These are phyloP conservation scores for Hypomesus transpacificus DNA, from an alignment of 2,113 vertebrate species.

Conservation along the genomic window DNA sequence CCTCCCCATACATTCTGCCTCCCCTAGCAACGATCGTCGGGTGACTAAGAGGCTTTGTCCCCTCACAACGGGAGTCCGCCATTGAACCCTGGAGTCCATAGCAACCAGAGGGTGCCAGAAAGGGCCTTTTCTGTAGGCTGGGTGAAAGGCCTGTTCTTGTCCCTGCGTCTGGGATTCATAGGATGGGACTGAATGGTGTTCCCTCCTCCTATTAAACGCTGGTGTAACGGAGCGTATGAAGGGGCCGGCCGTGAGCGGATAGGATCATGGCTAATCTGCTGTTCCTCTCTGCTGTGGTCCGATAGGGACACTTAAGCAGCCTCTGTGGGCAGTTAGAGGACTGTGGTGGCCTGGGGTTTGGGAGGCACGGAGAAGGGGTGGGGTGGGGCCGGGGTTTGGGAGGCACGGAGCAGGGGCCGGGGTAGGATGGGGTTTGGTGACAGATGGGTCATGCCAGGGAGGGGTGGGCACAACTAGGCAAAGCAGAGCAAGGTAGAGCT, in stretches of 20 bases:
- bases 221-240: constrained; percentile 71
- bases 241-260: constrained; percentile 64
- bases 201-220: constrained; percentile 66
- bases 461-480: constrained; percentile 25
- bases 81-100: constrained; percentile 68
- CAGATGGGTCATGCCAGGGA: constrained; percentile 6
- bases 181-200: constrained; percentile 62
- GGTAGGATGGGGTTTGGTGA: neutral
- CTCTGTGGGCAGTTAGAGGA: constrained; percentile 68
- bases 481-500: neutral
- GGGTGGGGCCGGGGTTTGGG: too few relatives aligned
- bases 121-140: constrained; percentile 62
- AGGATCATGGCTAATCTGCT: constrained; percentile 89
- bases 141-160: constrained; percentile 67
- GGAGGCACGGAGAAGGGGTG: constrained; percentile 19
- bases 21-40: constrained; percentile 63
- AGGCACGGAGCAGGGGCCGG: constrained; percentile 12
- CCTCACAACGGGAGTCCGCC: constrained; percentile 66
- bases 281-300: constrained; percentile 81
- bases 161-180: constrained; percentile 69
- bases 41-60: constrained; percentile 69
- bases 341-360: constrained; percentile 49
- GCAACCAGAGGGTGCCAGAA: constrained; percentile 69
- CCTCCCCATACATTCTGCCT: constrained; percentile 71
- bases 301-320: constrained; percentile 83